phyloP scores from a whole-genome alignment of 2,797 vertebrate genomes.

The Acanthis flammea region DNA sequence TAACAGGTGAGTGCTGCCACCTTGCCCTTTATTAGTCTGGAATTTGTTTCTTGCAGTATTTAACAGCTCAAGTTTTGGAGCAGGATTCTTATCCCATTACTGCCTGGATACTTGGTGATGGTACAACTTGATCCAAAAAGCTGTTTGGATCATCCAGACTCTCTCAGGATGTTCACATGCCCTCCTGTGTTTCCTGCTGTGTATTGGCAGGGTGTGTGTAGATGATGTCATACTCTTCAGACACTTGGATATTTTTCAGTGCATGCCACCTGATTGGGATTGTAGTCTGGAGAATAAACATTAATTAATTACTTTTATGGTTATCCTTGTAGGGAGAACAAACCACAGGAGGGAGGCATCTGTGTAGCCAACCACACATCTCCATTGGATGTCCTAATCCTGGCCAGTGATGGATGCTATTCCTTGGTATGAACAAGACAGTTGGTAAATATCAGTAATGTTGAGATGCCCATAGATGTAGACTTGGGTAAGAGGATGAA shows the following conservation, averaged over 20 bases:
- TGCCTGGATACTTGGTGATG: background rate
- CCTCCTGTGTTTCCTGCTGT: background rate
- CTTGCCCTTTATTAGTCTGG: background rate
- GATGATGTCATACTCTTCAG: background rate
- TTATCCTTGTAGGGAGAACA: conserved; percentile 37
- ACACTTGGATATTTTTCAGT: background rate
- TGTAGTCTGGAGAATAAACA: background rate
- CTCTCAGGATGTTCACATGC: background rate
- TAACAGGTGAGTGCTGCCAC: conserved; percentile 81
- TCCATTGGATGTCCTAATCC: conserved; percentile 53
- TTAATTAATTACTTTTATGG: background rate
- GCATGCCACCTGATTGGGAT: background rate
- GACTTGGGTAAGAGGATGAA: background rate
- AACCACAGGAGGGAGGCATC: conserved; percentile 24
- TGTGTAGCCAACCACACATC: conserved; percentile 54
- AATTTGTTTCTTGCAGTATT: background rate
- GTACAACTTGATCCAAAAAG: background rate
- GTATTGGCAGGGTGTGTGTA: background rate
- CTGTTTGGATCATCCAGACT: background rate
- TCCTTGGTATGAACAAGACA: conserved; percentile 43
- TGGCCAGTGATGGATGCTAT: conserved; percentile 45
- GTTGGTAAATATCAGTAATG: background rate
- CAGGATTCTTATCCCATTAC: background rate
- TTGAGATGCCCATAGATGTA: background rate
- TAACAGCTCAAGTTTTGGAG: background rate